Evolutionary conservation across 1,140 invertebrate species (phyloP).

Genomic region (Phymorhynchus buccinoides): DNA sequence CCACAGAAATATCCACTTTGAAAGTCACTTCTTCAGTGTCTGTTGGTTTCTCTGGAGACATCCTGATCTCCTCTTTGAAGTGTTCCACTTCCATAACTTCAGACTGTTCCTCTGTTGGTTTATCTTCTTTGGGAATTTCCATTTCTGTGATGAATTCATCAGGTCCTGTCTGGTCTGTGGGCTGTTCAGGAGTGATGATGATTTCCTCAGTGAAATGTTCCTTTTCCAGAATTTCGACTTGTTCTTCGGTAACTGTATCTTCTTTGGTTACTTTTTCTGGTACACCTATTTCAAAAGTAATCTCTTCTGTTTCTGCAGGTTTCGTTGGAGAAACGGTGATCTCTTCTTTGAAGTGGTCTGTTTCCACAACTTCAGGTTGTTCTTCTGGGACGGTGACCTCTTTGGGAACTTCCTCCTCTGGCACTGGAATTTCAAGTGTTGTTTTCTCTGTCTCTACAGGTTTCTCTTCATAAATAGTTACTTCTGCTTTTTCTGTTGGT

Average conservation of each 20-base stretch:
- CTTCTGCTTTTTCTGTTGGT: too few species aligned
- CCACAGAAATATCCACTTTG: conserved; percentile 32
- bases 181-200: not conserved
- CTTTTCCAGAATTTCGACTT: not conserved
- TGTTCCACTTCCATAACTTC: not conserved
- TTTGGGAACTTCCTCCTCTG: not conserved
- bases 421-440: not conserved
- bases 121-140: not conserved
- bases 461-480: not conserved
- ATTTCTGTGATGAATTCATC: not conserved
- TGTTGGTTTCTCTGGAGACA: conserved; percentile 26
- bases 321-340: not conserved
- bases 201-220: conserved; percentile 23
- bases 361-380: conserved; percentile 1
- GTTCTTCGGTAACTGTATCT: not conserved
- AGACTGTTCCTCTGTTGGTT: conserved; percentile 1
- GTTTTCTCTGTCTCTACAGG: not conserved
- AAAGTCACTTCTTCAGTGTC: conserved; percentile 32
- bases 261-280: not conserved
- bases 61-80: conserved; percentile 20
- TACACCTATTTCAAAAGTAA: not conserved
- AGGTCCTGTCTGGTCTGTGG: not conserved
- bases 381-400: not conserved
- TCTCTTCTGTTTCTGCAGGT: not conserved
- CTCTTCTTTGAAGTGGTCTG: conserved; percentile 16